Evolutionary conservation across 37 sponge, comb jelly and placozoan species (phyloP).

Genomic region (Dysidea cf. avara): DNA sequence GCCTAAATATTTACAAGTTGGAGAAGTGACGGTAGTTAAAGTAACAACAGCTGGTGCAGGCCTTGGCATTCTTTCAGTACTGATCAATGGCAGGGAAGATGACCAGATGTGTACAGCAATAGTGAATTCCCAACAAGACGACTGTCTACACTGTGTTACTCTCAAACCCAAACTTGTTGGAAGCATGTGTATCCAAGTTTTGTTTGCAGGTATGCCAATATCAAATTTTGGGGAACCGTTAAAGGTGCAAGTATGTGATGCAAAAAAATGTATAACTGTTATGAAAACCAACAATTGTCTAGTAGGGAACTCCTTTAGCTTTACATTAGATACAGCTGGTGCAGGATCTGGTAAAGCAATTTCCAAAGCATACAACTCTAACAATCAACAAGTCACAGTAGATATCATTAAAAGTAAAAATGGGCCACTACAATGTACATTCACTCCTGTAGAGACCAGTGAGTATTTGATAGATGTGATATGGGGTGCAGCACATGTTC

Average conservation of each 20-base stretch:
- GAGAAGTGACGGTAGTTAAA: conserved; percentile 33
- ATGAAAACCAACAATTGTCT: conserved; percentile 41
- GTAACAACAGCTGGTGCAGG: conserved; percentile 72
- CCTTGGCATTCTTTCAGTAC: conserved; percentile 44
- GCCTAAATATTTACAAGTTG: conserved; percentile 47
- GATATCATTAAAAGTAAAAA: conserved; percentile 21
- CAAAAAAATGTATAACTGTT: conserved; percentile 45
- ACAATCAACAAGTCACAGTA: conserved; percentile 58
- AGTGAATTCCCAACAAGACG: conserved; percentile 18
- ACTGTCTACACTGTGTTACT: conserved; percentile 38
- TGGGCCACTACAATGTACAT: conserved; percentile 16
- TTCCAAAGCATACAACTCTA: conserved; percentile 37
- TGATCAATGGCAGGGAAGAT: conserved; percentile 25
- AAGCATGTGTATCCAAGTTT: conserved; percentile 8
- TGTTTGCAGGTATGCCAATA: conserved; percentile 58
- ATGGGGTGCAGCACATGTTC: conserved; percentile 52
- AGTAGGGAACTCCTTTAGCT: conserved; percentile 55
- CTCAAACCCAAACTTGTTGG: conserved; percentile 26
- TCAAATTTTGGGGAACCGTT: conserved; percentile 54
- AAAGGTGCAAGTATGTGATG: conserved; percentile 52
- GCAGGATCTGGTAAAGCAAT: conserved; percentile 60
- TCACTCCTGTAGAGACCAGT: conserved; percentile 75
- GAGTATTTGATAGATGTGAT: conserved; percentile 69
- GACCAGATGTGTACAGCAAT: conserved; percentile 16
- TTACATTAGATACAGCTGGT: conserved; percentile 50